Percentiles rank a stretch among this genome's conserved stretches.
These are phyloP conservation scores for Cheilosia variabilis DNA, from an alignment of 2,888 invertebrate genomes.

Conservation along the genomic window DNA sequence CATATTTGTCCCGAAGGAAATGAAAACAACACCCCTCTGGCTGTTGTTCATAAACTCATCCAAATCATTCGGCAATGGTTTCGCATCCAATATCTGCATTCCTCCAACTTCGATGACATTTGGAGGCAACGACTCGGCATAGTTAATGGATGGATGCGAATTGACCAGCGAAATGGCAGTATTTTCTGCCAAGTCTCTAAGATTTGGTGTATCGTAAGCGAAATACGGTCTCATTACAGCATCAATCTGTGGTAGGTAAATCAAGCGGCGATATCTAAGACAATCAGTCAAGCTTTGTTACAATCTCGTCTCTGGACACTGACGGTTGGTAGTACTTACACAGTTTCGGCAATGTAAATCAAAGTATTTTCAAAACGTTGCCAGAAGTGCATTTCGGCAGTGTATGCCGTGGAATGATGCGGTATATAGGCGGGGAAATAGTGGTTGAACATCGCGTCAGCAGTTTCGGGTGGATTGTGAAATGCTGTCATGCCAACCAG, in stretches of 20 bases:
- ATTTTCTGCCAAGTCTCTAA: constrained; percentile 75
- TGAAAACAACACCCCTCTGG: constrained; percentile 79
- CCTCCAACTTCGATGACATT: constrained; percentile 82
- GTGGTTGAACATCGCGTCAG: constrained; percentile 77
- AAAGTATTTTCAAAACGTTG: constrained; percentile 77
- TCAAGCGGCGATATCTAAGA: constrained; percentile 55
- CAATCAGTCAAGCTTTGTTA: background rate
- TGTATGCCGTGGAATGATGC: constrained; percentile 71
- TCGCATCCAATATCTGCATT: constrained; percentile 79
- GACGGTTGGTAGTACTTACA: constrained; percentile 62
- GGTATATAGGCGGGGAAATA: constrained; percentile 78
- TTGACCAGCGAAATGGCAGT: constrained; percentile 80
- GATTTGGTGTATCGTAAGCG: constrained; percentile 66
- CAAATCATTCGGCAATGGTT: constrained; percentile 78
- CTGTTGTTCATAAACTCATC: constrained; percentile 78
- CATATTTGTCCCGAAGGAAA: constrained; percentile 81
- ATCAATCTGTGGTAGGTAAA: constrained; percentile 74
- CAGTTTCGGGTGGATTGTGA: constrained; percentile 76
- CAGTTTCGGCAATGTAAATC: constrained; percentile 74
- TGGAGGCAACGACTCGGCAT: constrained; percentile 80
- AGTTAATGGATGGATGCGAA: constrained; percentile 80
- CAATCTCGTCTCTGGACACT: too few species aligned
- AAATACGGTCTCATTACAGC: constrained; percentile 73
- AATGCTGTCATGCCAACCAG: constrained; percentile 79
- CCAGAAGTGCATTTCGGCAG: constrained; percentile 77